Evolutionary conservation across 2,888 invertebrate genomes (phyloP).

Genomic region (Caenorhabditis macrosperma): DNA sequence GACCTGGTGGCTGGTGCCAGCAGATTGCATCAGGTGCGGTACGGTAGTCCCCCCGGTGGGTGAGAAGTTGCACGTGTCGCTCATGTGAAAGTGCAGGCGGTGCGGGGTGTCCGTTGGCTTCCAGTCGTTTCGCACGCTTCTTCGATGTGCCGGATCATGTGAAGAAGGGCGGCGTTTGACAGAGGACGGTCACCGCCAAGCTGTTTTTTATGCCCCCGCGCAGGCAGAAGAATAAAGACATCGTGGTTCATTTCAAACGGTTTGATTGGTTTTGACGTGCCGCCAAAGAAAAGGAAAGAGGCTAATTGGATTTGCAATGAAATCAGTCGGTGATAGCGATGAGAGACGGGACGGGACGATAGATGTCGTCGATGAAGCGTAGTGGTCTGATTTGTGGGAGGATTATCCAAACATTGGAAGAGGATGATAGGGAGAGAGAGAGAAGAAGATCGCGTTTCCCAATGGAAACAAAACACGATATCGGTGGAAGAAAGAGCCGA

Average conservation of each 20-base stretch:
- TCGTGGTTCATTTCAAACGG: constrained; percentile 9
- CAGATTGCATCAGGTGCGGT: constrained; percentile 53
- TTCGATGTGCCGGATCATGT: constrained; percentile 28
- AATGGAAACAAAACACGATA: too few species aligned
- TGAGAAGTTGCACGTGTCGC: constrained; percentile 20
- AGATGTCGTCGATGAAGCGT: constrained; percentile 6
- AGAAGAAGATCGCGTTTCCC: too few species aligned
- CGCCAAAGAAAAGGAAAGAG: constrained; percentile 27
- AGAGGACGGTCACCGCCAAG: background rate
- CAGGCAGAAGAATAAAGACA: background rate
- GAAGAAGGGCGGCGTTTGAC: background rate
- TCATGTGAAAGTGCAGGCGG: constrained; percentile 23
- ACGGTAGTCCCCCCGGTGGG: constrained; percentile 3
- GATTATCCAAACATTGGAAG: constrained; percentile 17
- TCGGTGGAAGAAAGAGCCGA: background rate
- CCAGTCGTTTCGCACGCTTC: constrained; percentile 2
- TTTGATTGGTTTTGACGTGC: constrained; percentile 37
- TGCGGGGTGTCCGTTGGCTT: background rate
- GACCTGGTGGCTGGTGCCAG: constrained; percentile 8
- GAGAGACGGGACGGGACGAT: constrained; percentile 7
- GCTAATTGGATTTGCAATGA: constrained; percentile 35
- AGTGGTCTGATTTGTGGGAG: constrained; percentile 43
- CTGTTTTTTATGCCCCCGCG: constrained; percentile 7
- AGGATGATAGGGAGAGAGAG: too few species aligned
- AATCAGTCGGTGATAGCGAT: constrained; percentile 14